These are phyloP conservation scores for Pseudeuparius sepicola DNA, from an alignment of 2,888 invertebrate species.

Conservation along the genomic window DNA sequence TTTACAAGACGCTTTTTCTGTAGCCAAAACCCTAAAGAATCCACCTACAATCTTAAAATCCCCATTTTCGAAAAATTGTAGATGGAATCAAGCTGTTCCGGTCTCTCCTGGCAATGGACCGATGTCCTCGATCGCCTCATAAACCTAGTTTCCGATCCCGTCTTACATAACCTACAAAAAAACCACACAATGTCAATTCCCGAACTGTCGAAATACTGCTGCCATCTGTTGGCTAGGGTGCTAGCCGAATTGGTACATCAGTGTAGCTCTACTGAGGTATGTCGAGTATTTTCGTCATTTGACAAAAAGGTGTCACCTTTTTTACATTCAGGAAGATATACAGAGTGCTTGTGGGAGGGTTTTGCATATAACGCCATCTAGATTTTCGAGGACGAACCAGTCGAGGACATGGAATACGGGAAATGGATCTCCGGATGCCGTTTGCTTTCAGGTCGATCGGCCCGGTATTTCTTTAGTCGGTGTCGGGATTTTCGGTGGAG, in stretches of 20 bases:
- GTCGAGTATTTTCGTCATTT: constrained; percentile 5
- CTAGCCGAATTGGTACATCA: constrained; percentile 80
- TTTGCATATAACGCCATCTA: constrained; percentile 74
- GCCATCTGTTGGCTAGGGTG: constrained; percentile 70
- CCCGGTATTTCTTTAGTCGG: constrained; percentile 84
- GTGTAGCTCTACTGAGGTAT: constrained; percentile 63
- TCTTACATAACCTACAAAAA: constrained; percentile 46
- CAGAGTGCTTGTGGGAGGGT: constrained; percentile 65
- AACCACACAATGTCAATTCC: constrained; percentile 34
- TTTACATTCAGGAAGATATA: constrained; percentile 48
- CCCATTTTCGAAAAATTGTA: too few relatives aligned
- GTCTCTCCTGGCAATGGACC: constrained; percentile 35
- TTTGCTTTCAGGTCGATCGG: constrained; percentile 87
- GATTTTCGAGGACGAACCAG: constrained; percentile 84
- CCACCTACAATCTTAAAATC: too few relatives aligned
- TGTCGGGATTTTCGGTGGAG: constrained; percentile 81
- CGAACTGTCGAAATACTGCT: constrained; percentile 47
- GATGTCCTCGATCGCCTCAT: constrained; percentile 77
- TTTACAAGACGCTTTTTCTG: too few relatives aligned
- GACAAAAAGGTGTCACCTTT: constrained; percentile 8
- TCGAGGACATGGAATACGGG: constrained; percentile 94
- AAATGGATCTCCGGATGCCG: constrained; percentile 92
- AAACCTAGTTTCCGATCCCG: constrained; percentile 72
- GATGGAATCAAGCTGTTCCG: constrained; percentile 37
- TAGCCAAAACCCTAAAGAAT: too few relatives aligned